These are phyloP conservation scores for Cheilosia vernalis DNA, from an alignment of 2,888 invertebrate genomes.

Conservation along the genomic window DNA sequence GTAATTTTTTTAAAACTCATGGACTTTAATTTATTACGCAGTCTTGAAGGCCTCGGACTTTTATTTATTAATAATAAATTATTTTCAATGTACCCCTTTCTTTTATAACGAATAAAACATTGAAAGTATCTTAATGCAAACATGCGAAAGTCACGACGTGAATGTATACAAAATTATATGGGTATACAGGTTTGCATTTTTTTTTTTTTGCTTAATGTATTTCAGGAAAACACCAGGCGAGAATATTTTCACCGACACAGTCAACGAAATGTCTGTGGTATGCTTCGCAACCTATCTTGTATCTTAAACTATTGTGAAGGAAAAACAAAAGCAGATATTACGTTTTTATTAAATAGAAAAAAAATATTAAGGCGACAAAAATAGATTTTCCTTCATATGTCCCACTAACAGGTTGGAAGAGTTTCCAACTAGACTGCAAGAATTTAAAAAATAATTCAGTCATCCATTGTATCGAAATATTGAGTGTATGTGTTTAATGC, in stretches of 20 bases:
- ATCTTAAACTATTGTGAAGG: slow-evolving; percentile 4
- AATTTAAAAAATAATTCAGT: slow-evolving; percentile 39
- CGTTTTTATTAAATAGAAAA: slow-evolving; percentile 45
- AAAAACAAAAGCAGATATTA: slow-evolving; percentile 28
- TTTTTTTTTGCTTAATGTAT: neutral
- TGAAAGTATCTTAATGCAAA: neutral
- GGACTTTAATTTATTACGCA: no score
- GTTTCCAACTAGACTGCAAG: slow-evolving; percentile 35
- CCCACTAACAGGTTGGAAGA: slow-evolving; percentile 58
- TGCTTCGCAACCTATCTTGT: neutral
- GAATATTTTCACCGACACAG: neutral
- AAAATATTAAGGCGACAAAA: slow-evolving; percentile 34
- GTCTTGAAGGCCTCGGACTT: no score
- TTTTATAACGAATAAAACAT: neutral
- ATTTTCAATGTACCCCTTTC: neutral
- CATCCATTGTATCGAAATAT: slow-evolving; percentile 34
- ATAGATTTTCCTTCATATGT: slow-evolving; percentile 34
- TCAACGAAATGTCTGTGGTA: neutral
- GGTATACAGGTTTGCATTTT: neutral
- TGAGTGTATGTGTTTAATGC: slow-evolving; percentile 20
- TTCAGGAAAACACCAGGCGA: neutral
- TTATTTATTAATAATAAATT: neutral
- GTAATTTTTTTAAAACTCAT: no score
- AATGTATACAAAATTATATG: neutral
- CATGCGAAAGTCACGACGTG: neutral